A percentile compares a stretch with the other conserved stretches of the same genome.
These are phyloP conservation scores for Nothura maculosa DNA, from an alignment of 2,797 vertebrate genomes.

Conservation along the genomic window DNA sequence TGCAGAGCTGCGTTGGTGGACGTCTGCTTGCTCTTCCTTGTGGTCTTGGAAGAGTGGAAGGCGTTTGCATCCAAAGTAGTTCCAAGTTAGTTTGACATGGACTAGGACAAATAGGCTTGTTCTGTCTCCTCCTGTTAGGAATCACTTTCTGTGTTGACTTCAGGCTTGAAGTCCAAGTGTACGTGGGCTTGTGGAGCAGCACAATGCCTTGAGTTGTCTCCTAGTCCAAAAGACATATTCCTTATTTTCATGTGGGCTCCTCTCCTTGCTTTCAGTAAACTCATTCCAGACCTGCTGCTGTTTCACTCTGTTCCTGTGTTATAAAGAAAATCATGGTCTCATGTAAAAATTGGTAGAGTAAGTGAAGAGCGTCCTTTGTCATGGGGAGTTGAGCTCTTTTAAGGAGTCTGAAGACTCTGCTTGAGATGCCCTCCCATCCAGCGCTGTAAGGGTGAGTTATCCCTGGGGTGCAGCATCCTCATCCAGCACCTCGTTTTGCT, in stretches of 20 bases:
- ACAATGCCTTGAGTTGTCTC: background rate
- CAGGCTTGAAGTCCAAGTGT: background rate
- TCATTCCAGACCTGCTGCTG: no score
- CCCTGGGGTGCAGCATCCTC: background rate
- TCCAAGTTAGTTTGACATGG: constrained; percentile 54
- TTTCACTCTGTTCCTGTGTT: background rate
- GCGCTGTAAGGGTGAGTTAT: background rate
- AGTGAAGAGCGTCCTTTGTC: fast-evolving
- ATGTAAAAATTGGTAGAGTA: fast-evolving
- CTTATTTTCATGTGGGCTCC: background rate
- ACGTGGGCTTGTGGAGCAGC: background rate
- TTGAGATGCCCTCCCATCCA: background rate
- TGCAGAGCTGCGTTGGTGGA: constrained; percentile 44
- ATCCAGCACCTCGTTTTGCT: background rate
- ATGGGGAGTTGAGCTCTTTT: fast-evolving
- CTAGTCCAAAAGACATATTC: background rate
- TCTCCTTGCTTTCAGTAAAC: background rate
- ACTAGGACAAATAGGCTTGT: constrained; percentile 68
- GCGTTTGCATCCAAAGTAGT: constrained; percentile 61
- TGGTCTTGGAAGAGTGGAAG: constrained; percentile 62
- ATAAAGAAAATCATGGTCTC: background rate
- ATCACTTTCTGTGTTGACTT: constrained; percentile 65
- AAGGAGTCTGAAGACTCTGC: background rate
- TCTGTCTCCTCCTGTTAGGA: constrained; percentile 68
- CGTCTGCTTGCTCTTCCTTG: constrained; percentile 73